Base-by-base conservation (phyloP, 2,888 invertebrate genomes). In the Baccha elongata region DNA sequence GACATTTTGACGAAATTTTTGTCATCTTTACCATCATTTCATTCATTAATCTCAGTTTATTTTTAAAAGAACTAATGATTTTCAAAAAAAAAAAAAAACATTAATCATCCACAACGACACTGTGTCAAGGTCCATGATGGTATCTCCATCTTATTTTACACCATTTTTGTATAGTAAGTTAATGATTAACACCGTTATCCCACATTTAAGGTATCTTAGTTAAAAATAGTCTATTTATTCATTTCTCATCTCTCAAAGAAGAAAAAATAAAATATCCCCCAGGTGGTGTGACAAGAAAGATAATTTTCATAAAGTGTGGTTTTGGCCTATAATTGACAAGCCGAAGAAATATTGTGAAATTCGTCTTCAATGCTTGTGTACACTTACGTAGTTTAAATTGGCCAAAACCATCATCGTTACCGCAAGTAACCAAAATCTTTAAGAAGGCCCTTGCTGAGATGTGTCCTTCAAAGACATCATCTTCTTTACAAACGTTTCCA, bases 301-400 rank as follows among this genome's bases (percentile, higher is more conserved):
- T 8, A 53, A 40, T 55, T 55, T 55, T 64, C 32, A 3, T 53
- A 10, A 37, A 37, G 35, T 52, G 6, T 13, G 23, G 48, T 64
- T 29, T 26, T 52, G 68, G 13, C 52, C 8, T 46, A 69, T 64
- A 74, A 80, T 69, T 64, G 68, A 48, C 55, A 62, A 68, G 19
- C 55, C 21, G 55, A 37, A 62, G 19, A 69, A 74, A 64, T 64
- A 23, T 42, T 68, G 40, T 29, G 15, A 68, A 80, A 68, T 42
- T 17, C 21, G 35, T 53, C 21, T 7, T 1, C 19, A 21, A 67
- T 62, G 40, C 68, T 68, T 17, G 32, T 73, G 65, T 78, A 71
- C 42, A 76, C 32, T 11, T 3, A 50, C 15, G 7, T 19, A 37
- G 35, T 64, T 74, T 58, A 69, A 48, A 44, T 58, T 74, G 44